Evolutionary conservation across 2,797 vertebrate species (phyloP).

Genomic region (Sebastes melanostomus): DNA sequence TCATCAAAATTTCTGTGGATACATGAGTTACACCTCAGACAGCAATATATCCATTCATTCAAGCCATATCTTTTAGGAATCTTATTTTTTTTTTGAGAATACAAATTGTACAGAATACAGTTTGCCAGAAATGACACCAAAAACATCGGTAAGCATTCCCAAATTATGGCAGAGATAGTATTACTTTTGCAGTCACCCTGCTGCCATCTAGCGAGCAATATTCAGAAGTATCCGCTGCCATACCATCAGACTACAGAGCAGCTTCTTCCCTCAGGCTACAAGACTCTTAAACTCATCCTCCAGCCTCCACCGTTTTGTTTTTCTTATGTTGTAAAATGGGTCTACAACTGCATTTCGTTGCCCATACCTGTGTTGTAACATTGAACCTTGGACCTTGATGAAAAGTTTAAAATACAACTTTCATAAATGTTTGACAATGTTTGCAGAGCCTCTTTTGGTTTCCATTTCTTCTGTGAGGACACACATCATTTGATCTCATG

Average conservation of each 20-base stretch:
- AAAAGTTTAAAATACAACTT: background rate
- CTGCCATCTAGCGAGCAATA: background rate
- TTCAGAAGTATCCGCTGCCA: background rate
- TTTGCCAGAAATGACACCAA: background rate
- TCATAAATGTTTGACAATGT: background rate
- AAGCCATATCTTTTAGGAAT: background rate
- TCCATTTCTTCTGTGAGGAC: constrained; percentile 5
- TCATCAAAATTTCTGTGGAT: background rate
- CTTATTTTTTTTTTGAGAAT: background rate
- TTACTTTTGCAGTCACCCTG: background rate
- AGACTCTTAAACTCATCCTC: background rate
- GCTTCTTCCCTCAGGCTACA: background rate
- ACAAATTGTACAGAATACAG: background rate
- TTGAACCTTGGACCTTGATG: too few relatives aligned
- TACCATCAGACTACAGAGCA: background rate
- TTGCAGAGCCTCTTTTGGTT: background rate
- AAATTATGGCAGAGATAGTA: background rate
- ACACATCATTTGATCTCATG: constrained; percentile 25
- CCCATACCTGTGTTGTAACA: too few relatives aligned
- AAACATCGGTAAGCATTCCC: background rate
- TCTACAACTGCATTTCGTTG: background rate
- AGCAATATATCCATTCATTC: background rate
- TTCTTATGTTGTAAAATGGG: background rate
- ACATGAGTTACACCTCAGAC: background rate
- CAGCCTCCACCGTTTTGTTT: background rate